Conservation (phyloP, 2,888 invertebrate genomes). For the Parapristionchus giblindavisi region DNA sequence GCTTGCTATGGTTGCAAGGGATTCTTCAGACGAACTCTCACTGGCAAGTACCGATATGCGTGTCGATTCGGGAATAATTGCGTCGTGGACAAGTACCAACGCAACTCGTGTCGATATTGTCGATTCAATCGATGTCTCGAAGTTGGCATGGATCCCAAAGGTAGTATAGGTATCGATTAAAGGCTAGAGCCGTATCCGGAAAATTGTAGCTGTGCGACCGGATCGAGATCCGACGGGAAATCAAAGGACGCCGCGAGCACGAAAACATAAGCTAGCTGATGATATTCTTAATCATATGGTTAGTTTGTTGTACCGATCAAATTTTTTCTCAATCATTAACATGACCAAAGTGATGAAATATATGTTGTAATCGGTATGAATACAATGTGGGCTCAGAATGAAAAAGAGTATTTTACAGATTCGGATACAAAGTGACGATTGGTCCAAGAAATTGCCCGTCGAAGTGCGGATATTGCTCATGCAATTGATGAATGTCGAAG, state of each 20-base stretch:
- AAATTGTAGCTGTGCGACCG: constrained; percentile 62
- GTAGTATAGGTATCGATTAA: constrained; percentile 13
- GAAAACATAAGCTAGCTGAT: constrained; percentile 66
- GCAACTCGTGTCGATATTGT: constrained; percentile 67
- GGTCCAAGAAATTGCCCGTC: constrained; percentile 67
- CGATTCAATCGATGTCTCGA: constrained; percentile 67
- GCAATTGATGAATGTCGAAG: constrained; percentile 68
- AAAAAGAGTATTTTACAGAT: constrained; percentile 51
- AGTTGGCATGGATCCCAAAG: constrained; percentile 69
- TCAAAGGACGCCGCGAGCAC: constrained; percentile 65
- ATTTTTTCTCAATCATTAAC: too few species aligned
- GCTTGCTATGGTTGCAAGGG: constrained; percentile 62
- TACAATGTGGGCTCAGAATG: too few species aligned
- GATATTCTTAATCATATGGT: constrained; percentile 68
- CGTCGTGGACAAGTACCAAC: constrained; percentile 67
- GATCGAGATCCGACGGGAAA: constrained; percentile 68
- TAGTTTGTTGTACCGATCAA: constrained; percentile 6
- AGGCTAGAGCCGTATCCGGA: neutral
- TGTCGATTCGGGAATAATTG: constrained; percentile 69
- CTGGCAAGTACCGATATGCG: constrained; percentile 62
- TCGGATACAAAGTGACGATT: constrained; percentile 67
- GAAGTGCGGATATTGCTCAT: constrained; percentile 65
- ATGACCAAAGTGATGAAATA: neutral
- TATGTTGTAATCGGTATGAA: neutral
- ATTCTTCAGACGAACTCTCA: constrained; percentile 66